Conservation (phyloP, 1,140 invertebrate genomes). For the Scaptomyza hsui region DNA sequence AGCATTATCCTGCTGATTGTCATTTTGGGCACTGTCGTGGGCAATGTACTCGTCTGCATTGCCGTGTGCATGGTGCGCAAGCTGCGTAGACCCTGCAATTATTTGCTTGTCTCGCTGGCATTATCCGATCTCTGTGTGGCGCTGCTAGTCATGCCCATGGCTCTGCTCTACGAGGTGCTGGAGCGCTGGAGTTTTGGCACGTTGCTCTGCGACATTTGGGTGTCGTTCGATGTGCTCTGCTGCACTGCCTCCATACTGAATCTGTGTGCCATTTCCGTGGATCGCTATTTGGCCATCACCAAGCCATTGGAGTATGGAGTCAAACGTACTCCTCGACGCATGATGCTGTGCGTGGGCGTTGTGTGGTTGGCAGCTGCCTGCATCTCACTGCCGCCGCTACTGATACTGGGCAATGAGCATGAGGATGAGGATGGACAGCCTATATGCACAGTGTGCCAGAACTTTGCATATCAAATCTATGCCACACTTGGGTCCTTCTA, state of each 20-base stretch:
- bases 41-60: conserved; percentile 95
- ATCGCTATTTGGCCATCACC: conserved; percentile 95
- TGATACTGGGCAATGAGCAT: conserved; percentile 95
- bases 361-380: conserved; percentile 95
- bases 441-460: conserved; percentile 93
- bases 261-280: conserved; percentile 95
- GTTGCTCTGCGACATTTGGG: conserved; percentile 94
- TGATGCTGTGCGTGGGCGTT: conserved; percentile 92
- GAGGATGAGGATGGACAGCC: conserved; percentile 86
- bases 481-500: conserved; percentile 96
- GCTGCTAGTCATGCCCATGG: conserved; percentile 93
- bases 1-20: conserved; percentile 89
- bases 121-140: conserved; percentile 94
- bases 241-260: conserved; percentile 96
- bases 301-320: conserved; percentile 95
- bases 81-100: conserved; percentile 92
- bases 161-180: conserved; percentile 91
- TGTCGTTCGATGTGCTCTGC: conserved; percentile 91
- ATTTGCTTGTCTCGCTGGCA: conserved; percentile 95
- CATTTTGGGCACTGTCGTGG: conserved; percentile 92
- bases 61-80: conserved; percentile 95
- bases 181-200: conserved; percentile 94
- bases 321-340: conserved; percentile 92
- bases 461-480: conserved; percentile 95
- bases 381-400: conserved; percentile 93